Base-by-base conservation (phyloP, 2,113 vertebrate genomes). In the Bagarius yarrelli region DNA sequence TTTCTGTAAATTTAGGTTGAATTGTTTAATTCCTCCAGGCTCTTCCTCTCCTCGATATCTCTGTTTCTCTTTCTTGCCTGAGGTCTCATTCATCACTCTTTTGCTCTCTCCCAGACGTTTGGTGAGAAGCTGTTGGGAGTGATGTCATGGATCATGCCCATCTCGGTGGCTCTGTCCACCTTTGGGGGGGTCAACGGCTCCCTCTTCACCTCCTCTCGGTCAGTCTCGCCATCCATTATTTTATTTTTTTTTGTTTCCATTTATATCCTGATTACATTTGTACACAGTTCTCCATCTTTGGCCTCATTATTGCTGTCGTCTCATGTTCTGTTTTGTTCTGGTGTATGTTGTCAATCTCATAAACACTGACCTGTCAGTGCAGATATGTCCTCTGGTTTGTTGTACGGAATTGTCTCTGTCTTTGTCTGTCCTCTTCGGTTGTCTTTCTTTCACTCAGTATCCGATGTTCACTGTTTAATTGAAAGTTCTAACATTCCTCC, bases 131-230 rank as follows among this genome's bases (percentile, higher is more conserved):
- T 97, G 66, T 88, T 98, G 50, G 96, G 96, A 2, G 94, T 96
- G 81, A 95, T 97, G 95, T 88, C 95, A 18, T 98, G 96, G 96
- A 95, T 98, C 90, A 98, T 98, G 95, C 96, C 96, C 90, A 97
- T 97, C 87, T 96, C 96, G 0, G 96, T 98, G 72, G 96, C 96
- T 67, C 92, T 98, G 55, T 97, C 96, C 83, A 98, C 96, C 73
- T 98, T 98, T 67, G 96, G 96, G 61, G 96, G 96, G 34, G 96
- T 98, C 81, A 98, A 93, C 69, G 96, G 93, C n/a, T 93, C 93
- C 79, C 92, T 95, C 78, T 92, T 97, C 86, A 96, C 95, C 40
- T 96, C 95, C 14, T 96, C 95, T 83, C 91, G 96, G 96, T 97
- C 53, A 93, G 90, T 90, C 75, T 79, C 18, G 47, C 70, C 78